Evolutionary conservation across 2,797 vertebrate species (phyloP).

Genomic region (Enteromius paludinosus): DNA sequence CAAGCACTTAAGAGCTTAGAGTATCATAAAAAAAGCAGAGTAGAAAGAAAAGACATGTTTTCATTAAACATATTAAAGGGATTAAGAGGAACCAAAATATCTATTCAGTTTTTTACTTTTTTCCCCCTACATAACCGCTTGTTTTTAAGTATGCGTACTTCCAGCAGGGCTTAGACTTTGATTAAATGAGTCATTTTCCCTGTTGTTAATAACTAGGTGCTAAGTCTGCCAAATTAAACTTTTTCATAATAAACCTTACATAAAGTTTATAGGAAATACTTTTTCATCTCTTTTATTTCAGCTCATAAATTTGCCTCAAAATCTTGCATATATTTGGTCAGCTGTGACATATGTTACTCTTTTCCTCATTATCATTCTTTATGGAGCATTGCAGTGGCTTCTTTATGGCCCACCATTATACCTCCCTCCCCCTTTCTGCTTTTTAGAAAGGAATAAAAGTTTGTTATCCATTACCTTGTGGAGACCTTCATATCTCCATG

Average conservation of each 20-base stretch:
- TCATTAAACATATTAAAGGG: slow-evolving; percentile 39
- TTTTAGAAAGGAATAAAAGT: slow-evolving; percentile 53
- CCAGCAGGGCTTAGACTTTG: slow-evolving; percentile 41
- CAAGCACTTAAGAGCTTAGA: slow-evolving; percentile 12
- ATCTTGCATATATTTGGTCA: slow-evolving; percentile 59
- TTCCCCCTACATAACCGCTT: slow-evolving; percentile 18
- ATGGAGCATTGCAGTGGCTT: slow-evolving; percentile 57
- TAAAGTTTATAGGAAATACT: slow-evolving; percentile 55
- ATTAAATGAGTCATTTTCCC: slow-evolving; percentile 47
- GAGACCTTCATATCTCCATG: slow-evolving; percentile 52
- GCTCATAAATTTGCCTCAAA: slow-evolving; percentile 48
- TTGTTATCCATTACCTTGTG: slow-evolving; percentile 48
- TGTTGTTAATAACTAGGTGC: slow-evolving; percentile 47
- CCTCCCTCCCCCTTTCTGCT: neutral
- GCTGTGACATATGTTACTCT: slow-evolving; percentile 62
- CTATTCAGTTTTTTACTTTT: slow-evolving; percentile 34
- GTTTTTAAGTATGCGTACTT: slow-evolving; percentile 24
- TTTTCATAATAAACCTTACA: slow-evolving; percentile 46
- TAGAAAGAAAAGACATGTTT: slow-evolving; percentile 40
- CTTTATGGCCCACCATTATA: slow-evolving; percentile 44
- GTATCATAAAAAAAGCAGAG: slow-evolving; percentile 20
- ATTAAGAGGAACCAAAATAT: slow-evolving; percentile 40
- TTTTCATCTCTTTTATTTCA: slow-evolving; percentile 56
- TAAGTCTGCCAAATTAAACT: slow-evolving; percentile 47
- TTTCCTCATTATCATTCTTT: slow-evolving; percentile 64